Base-by-base conservation (phyloP, 2,113 vertebrate species). In the Ageneiosus marmoratus region DNA sequence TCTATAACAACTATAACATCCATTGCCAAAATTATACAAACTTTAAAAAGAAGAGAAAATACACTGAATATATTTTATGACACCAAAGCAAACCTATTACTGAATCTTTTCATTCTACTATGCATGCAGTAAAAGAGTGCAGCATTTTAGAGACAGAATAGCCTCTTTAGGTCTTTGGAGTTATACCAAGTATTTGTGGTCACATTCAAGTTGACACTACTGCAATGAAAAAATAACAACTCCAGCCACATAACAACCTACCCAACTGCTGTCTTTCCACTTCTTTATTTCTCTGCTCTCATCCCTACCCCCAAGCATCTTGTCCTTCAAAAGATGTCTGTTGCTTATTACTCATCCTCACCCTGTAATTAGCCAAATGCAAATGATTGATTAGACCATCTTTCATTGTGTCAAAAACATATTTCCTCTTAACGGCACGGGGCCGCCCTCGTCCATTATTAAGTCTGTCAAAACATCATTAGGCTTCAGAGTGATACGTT, bases 331-430 rank as follows among this genome's bases (percentile, higher is more conserved):
- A 77, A 77, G 50, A 80, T 69, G 83, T 67, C 46, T 48, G 50
- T 27, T 44, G 51, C 46, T 83, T 81, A 86, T 85, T 80, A 75
- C 67, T 82, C 75, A 80, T 82, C 74, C 41, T 58, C 65, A 77
- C 50, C 51, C 81, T 67, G 51, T 90, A 92, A 91, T 92, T 91
- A 92, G 83, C 89, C 79, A 88, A 82, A 87, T 63, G 77, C 78
- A 85, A 85, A 84, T 83, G 83, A 89, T 90, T 85, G 87, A 90
- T 89, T 82, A 84, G 80, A 58, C 63, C 82, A 80, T 73, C 82
- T 87, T 82, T 87, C 86, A 89, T 88, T 89, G 86, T 88, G 86
- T 87, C 87, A 77, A 82, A 84, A 86, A 81, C 86, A 89, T 86
- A 84, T 87, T 90, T 86, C 85, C 80, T 81, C 83, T 79, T 83